Evolutionary conservation across 2,113 vertebrate species (phyloP).

Genomic region (Boulengeromyrus knoepffleri): DNA sequence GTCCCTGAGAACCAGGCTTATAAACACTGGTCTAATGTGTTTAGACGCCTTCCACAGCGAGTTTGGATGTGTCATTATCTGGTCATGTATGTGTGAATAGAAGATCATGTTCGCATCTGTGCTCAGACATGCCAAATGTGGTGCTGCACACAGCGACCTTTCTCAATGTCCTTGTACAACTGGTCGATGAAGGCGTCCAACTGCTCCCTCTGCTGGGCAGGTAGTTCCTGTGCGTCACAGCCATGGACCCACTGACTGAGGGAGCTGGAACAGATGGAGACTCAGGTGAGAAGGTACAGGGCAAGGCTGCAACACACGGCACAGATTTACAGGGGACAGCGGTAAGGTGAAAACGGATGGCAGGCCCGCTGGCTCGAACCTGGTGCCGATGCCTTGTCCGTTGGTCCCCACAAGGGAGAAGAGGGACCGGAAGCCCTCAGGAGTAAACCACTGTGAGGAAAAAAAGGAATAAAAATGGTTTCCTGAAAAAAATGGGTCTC

Average conservation of each 20-base stretch:
- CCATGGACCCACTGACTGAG: constrained; percentile 94
- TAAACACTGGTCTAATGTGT: neutral
- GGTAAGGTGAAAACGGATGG: neutral
- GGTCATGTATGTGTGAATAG: neutral
- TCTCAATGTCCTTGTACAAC: constrained; percentile 96
- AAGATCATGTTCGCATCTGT: neutral
- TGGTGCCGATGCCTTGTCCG: constrained; percentile 95
- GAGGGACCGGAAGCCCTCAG: constrained; percentile 87
- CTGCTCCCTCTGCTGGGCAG: constrained; percentile 77
- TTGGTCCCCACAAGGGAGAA: constrained; percentile 94
- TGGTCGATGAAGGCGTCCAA: constrained; percentile 92
- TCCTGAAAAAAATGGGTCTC: neutral
- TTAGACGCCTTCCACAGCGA: neutral
- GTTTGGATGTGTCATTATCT: neutral
- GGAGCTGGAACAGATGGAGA: constrained; percentile 59
- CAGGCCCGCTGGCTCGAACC: constrained; percentile 53
- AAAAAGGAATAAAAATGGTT: neutral
- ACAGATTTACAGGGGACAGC: neutral
- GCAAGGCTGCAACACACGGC: neutral
- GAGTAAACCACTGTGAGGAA: constrained; percentile 84
- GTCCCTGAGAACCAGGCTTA: neutral
- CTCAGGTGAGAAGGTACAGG: neutral
- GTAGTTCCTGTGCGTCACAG: constrained; percentile 81
- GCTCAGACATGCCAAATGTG: neutral
- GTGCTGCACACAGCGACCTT: constrained; percentile 58